These are phyloP conservation scores for Microctonus brassicae DNA, from an alignment of 2,888 invertebrate species.

Conservation along the genomic window DNA sequence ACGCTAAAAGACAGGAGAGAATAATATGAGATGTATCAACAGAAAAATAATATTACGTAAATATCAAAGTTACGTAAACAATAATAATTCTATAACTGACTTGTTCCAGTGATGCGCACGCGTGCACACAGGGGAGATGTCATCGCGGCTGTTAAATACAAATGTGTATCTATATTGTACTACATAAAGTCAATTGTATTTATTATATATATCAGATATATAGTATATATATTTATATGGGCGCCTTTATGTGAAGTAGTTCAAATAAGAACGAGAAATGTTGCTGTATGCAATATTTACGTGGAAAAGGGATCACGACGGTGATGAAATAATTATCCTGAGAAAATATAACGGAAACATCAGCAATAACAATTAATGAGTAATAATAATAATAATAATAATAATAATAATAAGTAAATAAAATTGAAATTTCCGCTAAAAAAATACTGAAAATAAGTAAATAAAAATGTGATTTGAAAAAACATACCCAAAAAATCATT, in stretches of 20 bases:
- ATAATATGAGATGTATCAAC: constrained; percentile 36
- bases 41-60: constrained; percentile 57
- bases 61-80: constrained; percentile 62
- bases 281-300: background rate
- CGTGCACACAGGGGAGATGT: background rate
- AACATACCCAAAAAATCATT: too few species aligned
- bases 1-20: background rate
- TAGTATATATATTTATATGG: background rate
- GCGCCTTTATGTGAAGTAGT: background rate
- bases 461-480: too few species aligned
- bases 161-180: background rate
- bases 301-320: background rate
- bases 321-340: background rate
- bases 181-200: background rate
- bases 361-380: background rate
- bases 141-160: constrained; percentile 14
- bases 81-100: constrained; percentile 58
- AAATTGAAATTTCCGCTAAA: too few species aligned
- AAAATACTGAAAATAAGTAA: too few species aligned
- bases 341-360: background rate
- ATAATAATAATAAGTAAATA: too few species aligned
- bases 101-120: constrained; percentile 36
- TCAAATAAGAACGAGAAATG: background rate
- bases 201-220: too few species aligned
- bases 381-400: too few species aligned